Evolutionary conservation across 1,140 invertebrate genomes (phyloP).

Genomic region (Agrilus planipennis): DNA sequence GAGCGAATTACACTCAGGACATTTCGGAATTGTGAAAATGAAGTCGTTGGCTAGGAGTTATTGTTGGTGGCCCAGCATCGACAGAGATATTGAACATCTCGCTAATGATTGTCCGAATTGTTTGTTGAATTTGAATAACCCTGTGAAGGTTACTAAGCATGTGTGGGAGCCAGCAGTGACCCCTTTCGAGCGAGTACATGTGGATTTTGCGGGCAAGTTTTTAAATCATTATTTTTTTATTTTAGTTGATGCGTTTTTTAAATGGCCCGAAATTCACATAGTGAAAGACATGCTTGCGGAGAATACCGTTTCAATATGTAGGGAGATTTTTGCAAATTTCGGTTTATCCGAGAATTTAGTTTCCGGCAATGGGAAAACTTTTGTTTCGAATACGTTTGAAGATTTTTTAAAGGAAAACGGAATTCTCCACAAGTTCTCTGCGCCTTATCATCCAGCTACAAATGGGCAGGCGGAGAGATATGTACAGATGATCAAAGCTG

Average conservation of each 20-base stretch:
- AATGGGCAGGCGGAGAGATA: constrained; percentile 7
- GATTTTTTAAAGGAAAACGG: constrained; percentile 9
- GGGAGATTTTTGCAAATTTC: constrained; percentile 4
- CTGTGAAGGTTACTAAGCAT: constrained; percentile 12
- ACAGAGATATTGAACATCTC: constrained; percentile 26
- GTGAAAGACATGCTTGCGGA: constrained; percentile 13
- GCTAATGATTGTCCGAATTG: constrained; percentile 9
- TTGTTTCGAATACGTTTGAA: constrained; percentile 14
- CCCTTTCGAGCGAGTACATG: constrained; percentile 22
- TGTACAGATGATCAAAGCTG: constrained; percentile 11
- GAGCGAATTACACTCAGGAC: constrained; percentile 14
- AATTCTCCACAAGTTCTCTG: constrained; percentile 4
- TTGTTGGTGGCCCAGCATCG: constrained; percentile 16
- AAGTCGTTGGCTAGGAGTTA: constrained; percentile 16
- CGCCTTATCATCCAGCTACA: constrained; percentile 9
- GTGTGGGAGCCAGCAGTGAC: constrained; percentile 19
- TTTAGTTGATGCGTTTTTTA: constrained; percentile 14
- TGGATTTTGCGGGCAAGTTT: constrained; percentile 26
- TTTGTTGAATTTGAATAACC: constrained; percentile 11
- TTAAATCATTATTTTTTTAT: constrained; percentile 23
- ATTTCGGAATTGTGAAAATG: constrained; percentile 18
- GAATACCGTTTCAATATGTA: constrained; percentile 7
- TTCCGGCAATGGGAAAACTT: constrained; percentile 12
- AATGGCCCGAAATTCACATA: constrained; percentile 8
- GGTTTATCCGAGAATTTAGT: constrained; percentile 10